These are phyloP conservation scores for Dynastes maya DNA, from an alignment of 2,888 invertebrate species.

Conservation along the genomic window DNA sequence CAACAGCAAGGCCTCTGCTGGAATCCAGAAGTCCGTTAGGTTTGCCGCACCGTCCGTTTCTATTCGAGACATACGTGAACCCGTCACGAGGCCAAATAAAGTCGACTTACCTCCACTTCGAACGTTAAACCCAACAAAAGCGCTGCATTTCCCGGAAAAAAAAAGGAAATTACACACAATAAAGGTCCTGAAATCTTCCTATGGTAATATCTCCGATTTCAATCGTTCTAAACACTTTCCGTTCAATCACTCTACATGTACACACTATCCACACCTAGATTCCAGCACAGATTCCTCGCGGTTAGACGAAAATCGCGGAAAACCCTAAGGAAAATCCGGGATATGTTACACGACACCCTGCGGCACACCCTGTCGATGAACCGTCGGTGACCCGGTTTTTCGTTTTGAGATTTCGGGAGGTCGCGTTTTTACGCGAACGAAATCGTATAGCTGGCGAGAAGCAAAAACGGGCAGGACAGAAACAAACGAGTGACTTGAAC, in stretches of 20 bases:
- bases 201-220: not conserved
- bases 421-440: not conserved
- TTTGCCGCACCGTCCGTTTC: slow-evolving; percentile 18
- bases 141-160: not conserved
- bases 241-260: not conserved
- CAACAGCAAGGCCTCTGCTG: slow-evolving; percentile 43
- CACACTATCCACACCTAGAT: slow-evolving; percentile 55
- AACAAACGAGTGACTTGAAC: slow-evolving; percentile 54
- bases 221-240: not conserved
- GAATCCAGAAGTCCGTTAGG: slow-evolving; percentile 38
- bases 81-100: slow-evolving; percentile 11
- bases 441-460: not conserved
- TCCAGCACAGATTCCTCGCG: slow-evolving; percentile 51
- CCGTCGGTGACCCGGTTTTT: slow-evolving; percentile 35
- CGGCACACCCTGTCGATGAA: slow-evolving; percentile 31
- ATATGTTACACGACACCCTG: slow-evolving; percentile 9
- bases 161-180: not conserved
- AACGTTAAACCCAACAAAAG: not conserved
- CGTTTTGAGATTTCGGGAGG: not conserved
- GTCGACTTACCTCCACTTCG: not conserved
- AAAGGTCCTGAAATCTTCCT: not conserved
- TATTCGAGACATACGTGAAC: slow-evolving; percentile 21
- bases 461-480: slow-evolving; percentile 21
- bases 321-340: slow-evolving; percentile 6
- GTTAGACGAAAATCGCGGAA: not conserved